Percentiles rank a stretch among this genome's conserved stretches.
Evolutionary conservation across 1,140 invertebrate species (phyloP).

Genomic region (Archegozetes longisetosus): DNA sequence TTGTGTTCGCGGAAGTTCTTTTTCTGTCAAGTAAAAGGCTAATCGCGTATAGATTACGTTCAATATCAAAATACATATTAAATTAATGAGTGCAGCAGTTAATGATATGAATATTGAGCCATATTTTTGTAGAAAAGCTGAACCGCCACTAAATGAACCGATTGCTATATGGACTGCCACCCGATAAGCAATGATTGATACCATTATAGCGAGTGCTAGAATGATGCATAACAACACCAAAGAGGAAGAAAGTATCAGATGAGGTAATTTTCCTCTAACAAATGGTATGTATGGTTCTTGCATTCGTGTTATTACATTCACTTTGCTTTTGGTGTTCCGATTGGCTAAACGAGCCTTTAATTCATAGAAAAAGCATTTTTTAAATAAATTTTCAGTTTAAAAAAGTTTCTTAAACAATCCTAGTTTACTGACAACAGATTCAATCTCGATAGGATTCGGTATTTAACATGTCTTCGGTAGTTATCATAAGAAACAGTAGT

Average conservation of each 20-base stretch:
- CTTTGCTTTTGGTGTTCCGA: neutral
- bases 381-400: too few species aligned
- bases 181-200: slow-evolving; percentile 78
- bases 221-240: slow-evolving; percentile 47
- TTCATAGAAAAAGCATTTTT: too few species aligned
- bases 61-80: slow-evolving; percentile 65
- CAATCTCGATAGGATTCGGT: too few species aligned
- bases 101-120: slow-evolving; percentile 60
- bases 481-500: too few species aligned
- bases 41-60: slow-evolving; percentile 34
- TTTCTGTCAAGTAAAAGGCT: slow-evolving; percentile 74
- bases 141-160: slow-evolving; percentile 22
- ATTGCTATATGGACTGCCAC: slow-evolving; percentile 41
- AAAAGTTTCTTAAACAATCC: too few species aligned
- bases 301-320: slow-evolving; percentile 33
- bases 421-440: too few species aligned
- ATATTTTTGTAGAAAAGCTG: slow-evolving; percentile 45
- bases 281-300: slow-evolving; percentile 73
- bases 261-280: slow-evolving; percentile 67
- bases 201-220: slow-evolving; percentile 64
- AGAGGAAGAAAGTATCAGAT: slow-evolving; percentile 63
- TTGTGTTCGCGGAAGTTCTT: slow-evolving; percentile 67
- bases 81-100: slow-evolving; percentile 70
- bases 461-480: too few species aligned
- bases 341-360: neutral